Percentiles rank a stretch among this genome's conserved stretches.
phyloP scores from a whole-genome alignment of 2,797 vertebrate species.

The Sparus aurata region DNA sequence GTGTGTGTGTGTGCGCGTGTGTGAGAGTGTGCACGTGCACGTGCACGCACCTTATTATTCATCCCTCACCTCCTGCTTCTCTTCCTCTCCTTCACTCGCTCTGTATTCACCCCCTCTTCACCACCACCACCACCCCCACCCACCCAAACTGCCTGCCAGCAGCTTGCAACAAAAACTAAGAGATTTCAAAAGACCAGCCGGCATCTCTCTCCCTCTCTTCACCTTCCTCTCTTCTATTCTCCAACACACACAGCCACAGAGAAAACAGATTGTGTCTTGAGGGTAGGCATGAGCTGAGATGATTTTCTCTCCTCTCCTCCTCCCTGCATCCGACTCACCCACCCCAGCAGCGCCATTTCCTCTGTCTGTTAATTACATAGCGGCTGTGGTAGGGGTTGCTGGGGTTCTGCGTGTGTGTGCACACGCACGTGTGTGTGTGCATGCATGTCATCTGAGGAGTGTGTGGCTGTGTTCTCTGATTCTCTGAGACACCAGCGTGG shows the following conservation, averaged over 20 bases:
- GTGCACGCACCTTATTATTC: slow-evolving; percentile 74
- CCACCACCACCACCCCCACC: slow-evolving; percentile 1
- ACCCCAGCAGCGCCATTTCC: slow-evolving; percentile 73
- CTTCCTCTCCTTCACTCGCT: slow-evolving; percentile 51
- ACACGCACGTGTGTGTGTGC: slow-evolving; percentile 4
- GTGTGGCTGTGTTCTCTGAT: slow-evolving; percentile 77
- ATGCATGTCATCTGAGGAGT: slow-evolving; percentile 69
- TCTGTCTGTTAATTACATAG: slow-evolving; percentile 80
- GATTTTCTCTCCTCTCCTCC: slow-evolving; percentile 68
- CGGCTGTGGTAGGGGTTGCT: slow-evolving; percentile 67
- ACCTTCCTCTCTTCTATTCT: slow-evolving; percentile 66
- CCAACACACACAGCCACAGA: slow-evolving; percentile 53
- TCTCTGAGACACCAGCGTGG: slow-evolving; percentile 78
- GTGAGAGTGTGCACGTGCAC: slow-evolving; percentile 34
- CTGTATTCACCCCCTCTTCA: slow-evolving; percentile 32
- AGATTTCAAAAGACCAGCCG: slow-evolving; percentile 79
- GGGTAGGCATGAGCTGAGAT: slow-evolving; percentile 76
- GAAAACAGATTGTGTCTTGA: slow-evolving; percentile 71
- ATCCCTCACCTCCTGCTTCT: slow-evolving; percentile 73
- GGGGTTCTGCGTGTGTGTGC: slow-evolving; percentile 41
- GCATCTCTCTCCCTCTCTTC: slow-evolving; percentile 71
- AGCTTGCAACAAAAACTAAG: slow-evolving; percentile 77
- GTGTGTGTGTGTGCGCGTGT: slow-evolving; percentile 42
- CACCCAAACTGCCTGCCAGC: slow-evolving; percentile 69
- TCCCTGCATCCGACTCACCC: slow-evolving; percentile 67